phyloP scores from a whole-genome alignment of 2,113 vertebrate species.

The Megaceryle torquata region DNA sequence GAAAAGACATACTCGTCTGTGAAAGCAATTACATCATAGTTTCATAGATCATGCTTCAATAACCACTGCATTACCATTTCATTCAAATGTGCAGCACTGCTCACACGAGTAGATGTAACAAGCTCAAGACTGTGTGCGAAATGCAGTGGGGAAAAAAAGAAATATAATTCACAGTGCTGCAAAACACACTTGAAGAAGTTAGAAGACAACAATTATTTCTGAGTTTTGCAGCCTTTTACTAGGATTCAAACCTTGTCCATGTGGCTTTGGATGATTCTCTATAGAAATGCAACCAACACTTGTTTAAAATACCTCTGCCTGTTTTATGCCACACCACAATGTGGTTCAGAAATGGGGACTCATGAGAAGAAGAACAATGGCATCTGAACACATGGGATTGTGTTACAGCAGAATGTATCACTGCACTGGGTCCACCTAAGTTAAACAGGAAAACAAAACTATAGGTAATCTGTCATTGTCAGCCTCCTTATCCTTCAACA shows the following conservation, averaged over 20 bases:
- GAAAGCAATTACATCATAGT: not conserved
- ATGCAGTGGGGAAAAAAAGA: not conserved
- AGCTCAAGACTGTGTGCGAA: not conserved
- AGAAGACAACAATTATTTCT: not conserved
- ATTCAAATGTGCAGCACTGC: not conserved
- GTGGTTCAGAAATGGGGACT: not conserved
- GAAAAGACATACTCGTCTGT: not conserved
- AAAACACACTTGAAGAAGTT: not conserved
- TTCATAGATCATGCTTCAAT: slow-evolving; percentile 44
- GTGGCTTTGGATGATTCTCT: not conserved
- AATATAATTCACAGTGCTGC: not conserved
- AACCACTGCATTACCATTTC: slow-evolving; percentile 19
- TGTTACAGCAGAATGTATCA: slow-evolving; percentile 7
- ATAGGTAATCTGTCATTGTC: slow-evolving; percentile 64
- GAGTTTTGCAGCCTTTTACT: not conserved
- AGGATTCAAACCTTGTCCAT: not conserved
- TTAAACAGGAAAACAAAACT: slow-evolving; percentile 55
- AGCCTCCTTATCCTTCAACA: slow-evolving; percentile 20
- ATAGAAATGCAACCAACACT: not conserved
- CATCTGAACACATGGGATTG: not conserved
- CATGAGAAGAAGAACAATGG: not conserved
- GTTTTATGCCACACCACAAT: not conserved
- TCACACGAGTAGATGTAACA: not conserved
- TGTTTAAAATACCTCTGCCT: not conserved
- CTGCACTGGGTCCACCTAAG: slow-evolving; percentile 20